Evolutionary conservation across 64 coral and sea anemone species (phyloP).

Genomic region (Stichodactyla helianthus): DNA sequence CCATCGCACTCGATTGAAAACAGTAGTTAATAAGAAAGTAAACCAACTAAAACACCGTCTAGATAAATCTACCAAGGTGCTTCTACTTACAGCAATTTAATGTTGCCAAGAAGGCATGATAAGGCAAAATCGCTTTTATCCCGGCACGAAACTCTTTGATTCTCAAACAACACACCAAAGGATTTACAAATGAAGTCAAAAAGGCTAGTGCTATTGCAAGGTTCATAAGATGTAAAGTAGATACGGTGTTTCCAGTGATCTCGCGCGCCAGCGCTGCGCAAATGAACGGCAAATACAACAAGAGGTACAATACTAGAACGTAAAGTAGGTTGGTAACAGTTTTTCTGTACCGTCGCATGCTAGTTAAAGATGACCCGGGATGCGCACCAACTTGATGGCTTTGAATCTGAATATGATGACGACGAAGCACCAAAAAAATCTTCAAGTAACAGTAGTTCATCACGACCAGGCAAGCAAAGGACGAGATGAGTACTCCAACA

Average conservation of each 20-base stretch:
- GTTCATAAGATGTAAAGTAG: background rate
- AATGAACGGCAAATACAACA: background rate
- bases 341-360: background rate
- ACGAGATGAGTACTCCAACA: background rate
- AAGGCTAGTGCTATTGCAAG: background rate
- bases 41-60: too few relatives aligned
- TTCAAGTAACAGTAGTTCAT: conserved; percentile 7
- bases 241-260: background rate
- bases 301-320: background rate
- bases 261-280: background rate
- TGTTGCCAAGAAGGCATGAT: too few relatives aligned
- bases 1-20: too few relatives aligned
- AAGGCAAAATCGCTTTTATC: background rate
- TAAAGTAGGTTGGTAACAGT: background rate
- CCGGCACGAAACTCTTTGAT: background rate
- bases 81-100: too few relatives aligned
- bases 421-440: background rate
- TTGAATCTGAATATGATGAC: background rate
- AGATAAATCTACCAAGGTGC: too few relatives aligned
- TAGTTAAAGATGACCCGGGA: background rate
- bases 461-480: background rate
- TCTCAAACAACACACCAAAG: conserved; percentile 7
- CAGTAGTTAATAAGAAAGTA: too few relatives aligned
- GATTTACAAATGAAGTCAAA: conserved; percentile 2
- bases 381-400: background rate